phyloP scores from a whole-genome alignment of 35 echinoderm and acorn worm species.

The Heliocidaris erythrogramma region DNA sequence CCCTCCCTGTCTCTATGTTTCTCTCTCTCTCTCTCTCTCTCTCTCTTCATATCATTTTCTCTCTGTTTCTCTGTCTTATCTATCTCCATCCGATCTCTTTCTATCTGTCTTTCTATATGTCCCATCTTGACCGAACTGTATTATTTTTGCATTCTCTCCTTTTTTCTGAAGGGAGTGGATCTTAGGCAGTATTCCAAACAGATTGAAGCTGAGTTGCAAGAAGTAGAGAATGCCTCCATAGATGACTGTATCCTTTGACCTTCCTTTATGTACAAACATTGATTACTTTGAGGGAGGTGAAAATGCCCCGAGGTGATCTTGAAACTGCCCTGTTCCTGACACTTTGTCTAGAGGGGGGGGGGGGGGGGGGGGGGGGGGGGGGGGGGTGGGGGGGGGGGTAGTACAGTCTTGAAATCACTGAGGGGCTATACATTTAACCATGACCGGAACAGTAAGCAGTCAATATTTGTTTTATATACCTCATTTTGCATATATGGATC shows the following conservation, averaged over 20 bases:
- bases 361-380: too few relatives aligned
- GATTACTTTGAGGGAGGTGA: too few relatives aligned
- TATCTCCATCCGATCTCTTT: background rate
- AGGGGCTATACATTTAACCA: too few relatives aligned
- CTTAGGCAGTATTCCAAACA: slow-evolving; percentile 94
- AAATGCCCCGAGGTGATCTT: too few relatives aligned
- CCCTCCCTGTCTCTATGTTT: background rate
- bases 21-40: background rate
- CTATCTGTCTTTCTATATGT: background rate
- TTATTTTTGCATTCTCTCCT: background rate
- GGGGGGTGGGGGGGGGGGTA: too few relatives aligned
- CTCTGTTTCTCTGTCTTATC: background rate
- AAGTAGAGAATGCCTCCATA: slow-evolving; percentile 95
- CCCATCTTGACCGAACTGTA: background rate
- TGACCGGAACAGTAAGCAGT: too few relatives aligned
- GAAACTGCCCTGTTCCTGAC: too few relatives aligned
- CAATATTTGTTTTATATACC: too few relatives aligned
- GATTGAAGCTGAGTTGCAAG: slow-evolving; percentile 81
- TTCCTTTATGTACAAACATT: background rate
- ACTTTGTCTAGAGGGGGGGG: too few relatives aligned
- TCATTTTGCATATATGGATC: too few relatives aligned
- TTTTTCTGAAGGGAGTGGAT: slow-evolving; percentile 80
- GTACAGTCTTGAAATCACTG: too few relatives aligned
- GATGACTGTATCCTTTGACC: slow-evolving; percentile 88
- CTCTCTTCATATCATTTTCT: background rate